phyloP scores from a whole-genome alignment of 2,797 vertebrate genomes.

The Denticeps clupeoides region DNA sequence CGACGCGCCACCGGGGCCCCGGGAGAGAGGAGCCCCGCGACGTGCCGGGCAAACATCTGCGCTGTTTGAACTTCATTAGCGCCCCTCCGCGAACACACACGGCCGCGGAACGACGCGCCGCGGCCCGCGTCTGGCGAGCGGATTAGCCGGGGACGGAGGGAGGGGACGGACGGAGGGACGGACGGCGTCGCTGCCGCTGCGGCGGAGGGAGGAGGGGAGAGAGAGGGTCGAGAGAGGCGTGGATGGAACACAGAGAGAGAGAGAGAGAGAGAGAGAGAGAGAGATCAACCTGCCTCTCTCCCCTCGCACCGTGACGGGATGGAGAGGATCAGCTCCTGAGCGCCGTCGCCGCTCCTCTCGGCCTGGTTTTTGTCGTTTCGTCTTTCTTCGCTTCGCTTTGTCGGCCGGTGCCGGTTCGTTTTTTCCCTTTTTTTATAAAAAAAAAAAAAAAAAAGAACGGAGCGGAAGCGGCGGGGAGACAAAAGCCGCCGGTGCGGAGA shows the following conservation, averaged over 20 bases:
- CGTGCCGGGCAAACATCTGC: not conserved
- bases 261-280: conserved; percentile 33
- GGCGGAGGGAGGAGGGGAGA: conserved; percentile 29
- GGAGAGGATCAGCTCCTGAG: conserved; percentile 31
- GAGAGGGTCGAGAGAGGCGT: conserved; percentile 25
- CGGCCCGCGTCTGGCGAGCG: too few species aligned
- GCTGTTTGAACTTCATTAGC: too few species aligned
- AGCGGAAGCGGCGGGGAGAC: too few species aligned
- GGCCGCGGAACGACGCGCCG: too few species aligned
- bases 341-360: too few species aligned
- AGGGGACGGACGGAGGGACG: conserved; percentile 44
- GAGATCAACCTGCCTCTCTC: conserved; percentile 63
- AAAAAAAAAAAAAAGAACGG: not conserved
- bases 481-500: not conserved
- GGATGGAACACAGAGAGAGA: conserved; percentile 17
- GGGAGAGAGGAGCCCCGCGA: not conserved
- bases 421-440: conserved; percentile 29
- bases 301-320: conserved; percentile 48
- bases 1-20: conserved; percentile 3
- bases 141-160: not conserved
- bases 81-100: too few species aligned
- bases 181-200: conserved; percentile 50
- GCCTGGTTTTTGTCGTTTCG: too few species aligned
- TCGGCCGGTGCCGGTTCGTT: conserved; percentile 6
- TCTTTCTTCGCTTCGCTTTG: too few species aligned